phyloP scores from a whole-genome alignment of 1,140 invertebrate genomes.

The Rhynchophorus ferrugineus region DNA sequence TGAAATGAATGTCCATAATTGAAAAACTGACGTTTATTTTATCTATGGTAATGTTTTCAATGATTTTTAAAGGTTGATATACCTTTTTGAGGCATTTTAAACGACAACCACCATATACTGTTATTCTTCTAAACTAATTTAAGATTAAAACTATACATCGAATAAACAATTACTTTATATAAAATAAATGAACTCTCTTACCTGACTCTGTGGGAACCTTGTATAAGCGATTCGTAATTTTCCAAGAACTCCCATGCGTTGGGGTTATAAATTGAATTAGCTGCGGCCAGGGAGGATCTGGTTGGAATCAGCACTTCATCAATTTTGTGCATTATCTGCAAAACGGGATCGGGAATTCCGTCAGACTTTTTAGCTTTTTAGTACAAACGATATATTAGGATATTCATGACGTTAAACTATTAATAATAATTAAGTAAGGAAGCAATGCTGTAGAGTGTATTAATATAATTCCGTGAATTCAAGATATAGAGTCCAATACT shows the following conservation, averaged over 20 bases:
- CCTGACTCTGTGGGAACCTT: slow-evolving; percentile 57
- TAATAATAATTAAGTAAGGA: too few relatives aligned
- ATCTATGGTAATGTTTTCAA: too few relatives aligned
- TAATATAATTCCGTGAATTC: too few relatives aligned
- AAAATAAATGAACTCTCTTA: slow-evolving; percentile 40
- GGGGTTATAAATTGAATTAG: slow-evolving; percentile 62
- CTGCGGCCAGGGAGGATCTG: slow-evolving; percentile 47
- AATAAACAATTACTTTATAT: too few relatives aligned
- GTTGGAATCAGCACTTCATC: slow-evolving; percentile 71
- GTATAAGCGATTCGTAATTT: slow-evolving; percentile 63
- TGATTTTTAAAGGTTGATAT: too few relatives aligned
- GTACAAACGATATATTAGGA: too few relatives aligned
- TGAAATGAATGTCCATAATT: too few relatives aligned
- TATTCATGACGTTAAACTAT: neutral
- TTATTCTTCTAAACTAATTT: neutral
- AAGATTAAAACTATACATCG: too few relatives aligned
- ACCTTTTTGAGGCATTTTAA: neutral
- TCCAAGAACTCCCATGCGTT: slow-evolving; percentile 71
- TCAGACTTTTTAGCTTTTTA: neutral
- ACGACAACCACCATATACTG: neutral
- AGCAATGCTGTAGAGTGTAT: too few relatives aligned
- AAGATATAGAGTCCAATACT: too few relatives aligned
- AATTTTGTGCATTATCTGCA: slow-evolving; percentile 71
- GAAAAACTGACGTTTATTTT: too few relatives aligned
- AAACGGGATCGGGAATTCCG: neutral